These are phyloP conservation scores for Diorhabda sublineata DNA, from an alignment of 1,140 invertebrate genomes.

Conservation along the genomic window DNA sequence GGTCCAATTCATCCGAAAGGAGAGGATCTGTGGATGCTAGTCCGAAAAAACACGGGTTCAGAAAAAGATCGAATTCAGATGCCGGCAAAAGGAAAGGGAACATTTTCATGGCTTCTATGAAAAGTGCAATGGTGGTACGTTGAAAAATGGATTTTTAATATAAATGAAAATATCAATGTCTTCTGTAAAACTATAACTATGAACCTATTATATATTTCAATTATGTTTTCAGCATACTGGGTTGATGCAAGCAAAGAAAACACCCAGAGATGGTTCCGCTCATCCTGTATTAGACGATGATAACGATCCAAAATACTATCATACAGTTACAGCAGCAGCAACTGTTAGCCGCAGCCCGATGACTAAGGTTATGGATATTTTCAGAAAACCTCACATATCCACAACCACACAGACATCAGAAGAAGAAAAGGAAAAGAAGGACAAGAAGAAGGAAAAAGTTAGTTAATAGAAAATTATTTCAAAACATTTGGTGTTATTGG, in stretches of 20 bases:
- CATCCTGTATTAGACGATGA: conserved; percentile 56
- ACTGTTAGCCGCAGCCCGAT: conserved; percentile 61
- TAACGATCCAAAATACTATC: conserved; percentile 64
- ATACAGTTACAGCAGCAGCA: conserved; percentile 57
- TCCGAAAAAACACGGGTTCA: conserved; percentile 76
- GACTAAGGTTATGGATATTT: conserved; percentile 86
- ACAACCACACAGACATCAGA: background rate
- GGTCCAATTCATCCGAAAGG: conserved; percentile 57
- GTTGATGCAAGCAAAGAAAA: conserved; percentile 46
- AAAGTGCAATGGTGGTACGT: conserved; percentile 70
- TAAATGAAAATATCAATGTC: background rate
- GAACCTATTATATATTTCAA: background rate
- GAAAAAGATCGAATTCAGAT: conserved; percentile 76
- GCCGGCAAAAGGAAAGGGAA: conserved; percentile 61
- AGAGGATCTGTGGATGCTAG: conserved; percentile 53
- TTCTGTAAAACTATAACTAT: background rate
- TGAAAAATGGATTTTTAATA: background rate
- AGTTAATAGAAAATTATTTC: background rate
- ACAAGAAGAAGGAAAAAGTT: conserved; percentile 28
- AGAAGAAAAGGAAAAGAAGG: conserved; percentile 22
- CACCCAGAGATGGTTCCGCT: conserved; percentile 59
- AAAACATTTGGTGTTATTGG: background rate
- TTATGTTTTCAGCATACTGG: conserved; percentile 50
- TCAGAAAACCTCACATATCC: conserved; percentile 54
- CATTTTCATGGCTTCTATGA: conserved; percentile 73